Evolutionary conservation across 1,140 invertebrate species (phyloP), one percentile per base, ranked within the genome.

Genomic region (Latrodectus geometricus): DNA sequence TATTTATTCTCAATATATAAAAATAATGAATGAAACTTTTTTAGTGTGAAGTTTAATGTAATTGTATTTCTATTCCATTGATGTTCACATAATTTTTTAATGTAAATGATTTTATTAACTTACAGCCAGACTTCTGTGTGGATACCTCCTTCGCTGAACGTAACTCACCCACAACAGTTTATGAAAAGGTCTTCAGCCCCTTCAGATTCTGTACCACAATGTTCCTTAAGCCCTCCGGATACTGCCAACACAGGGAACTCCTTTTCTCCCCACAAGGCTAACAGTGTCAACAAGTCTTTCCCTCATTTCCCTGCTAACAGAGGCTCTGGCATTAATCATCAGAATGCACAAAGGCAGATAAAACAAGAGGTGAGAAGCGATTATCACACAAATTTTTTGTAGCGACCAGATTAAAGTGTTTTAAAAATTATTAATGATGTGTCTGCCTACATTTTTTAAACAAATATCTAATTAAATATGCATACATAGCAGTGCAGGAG

Each of bases 211-310:
- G n/a, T 52, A 7, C 75, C 75, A 50, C 56, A 8, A 78, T 66
- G 76, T 78, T 56, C 76, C 76, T 78, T 78, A 78, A 66, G 15
- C n/a, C 56, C 76, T 2, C 56, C 12, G 17, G 76, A 65, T 15
- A 56, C 17, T 17, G 21, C 54, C 12, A 66, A 17, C 23, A 50
- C 61, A 50, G 75, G 21, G 48, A 78, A 78, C 48, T 66, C 35
- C 48, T 21, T 21, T 21, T 50, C 11, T 74, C 35, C 35, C 35
- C 35, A 35, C 35, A 35, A 74, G 15, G 23, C 54, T 17, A 78
- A 78, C 48, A 56, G 54, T 78, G 74, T 54, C 74, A 23, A 11
- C 14, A 78, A 49, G 20, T 21, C 56, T 65, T 66, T 48, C 61
- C 15, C 15, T n/a, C 76, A 11, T 15, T 69, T 69, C 14, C 61